Base-by-base conservation (phyloP, 2,113 vertebrate species). In the Typhlomys cinereus region DNA sequence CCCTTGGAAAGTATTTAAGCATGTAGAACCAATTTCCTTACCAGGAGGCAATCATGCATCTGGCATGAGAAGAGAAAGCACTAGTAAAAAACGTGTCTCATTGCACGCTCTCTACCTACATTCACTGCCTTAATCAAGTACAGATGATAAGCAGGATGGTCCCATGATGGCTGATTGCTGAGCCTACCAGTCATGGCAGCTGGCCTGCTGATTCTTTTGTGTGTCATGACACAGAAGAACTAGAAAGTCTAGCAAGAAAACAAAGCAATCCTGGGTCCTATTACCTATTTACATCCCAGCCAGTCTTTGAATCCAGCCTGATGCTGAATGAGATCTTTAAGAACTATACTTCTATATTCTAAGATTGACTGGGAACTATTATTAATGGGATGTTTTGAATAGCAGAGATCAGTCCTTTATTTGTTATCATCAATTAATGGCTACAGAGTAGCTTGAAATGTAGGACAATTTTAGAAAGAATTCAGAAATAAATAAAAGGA, bases 1-100 rank as follows among this genome's bases (percentile, higher is more conserved):
- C 76, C 44, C 78, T 82, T 91, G 81, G 85, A 89, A 94, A 89
- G 94, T 91, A 90, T 91, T 92, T 95, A 94, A 87, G 91, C 50
- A 88, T 90, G 91, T 75, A 90, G 74, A 93, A 83, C 94, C 64
- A 57, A 90, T 79, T 91, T 92, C 23, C 73, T 91, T 94, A 96
- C 69, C n/a, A 79, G 76, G 67, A 95, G 89, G 71, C 69, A 96
- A 96, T 95, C 92, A 69, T 34, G 69, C 36, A 66, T 78, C 85
- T 81, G 82, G 69, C 48, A 95, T 0, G 2, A 64, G 67, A 94
- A 88, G 52, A 89, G 87, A 91, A 83, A 93, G 74, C 48, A 18
- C 54, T 48, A 81, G 85, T 87, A 85, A 67, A n/a, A 94, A 90
- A 76, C 23, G 52, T 34, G 59, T 52, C 69, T 83, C 78, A 76